Evolutionary conservation across 1,140 invertebrate genomes (phyloP), one percentile per base, ranked within the genome.

Genomic region (Drosophila dunni): DNA sequence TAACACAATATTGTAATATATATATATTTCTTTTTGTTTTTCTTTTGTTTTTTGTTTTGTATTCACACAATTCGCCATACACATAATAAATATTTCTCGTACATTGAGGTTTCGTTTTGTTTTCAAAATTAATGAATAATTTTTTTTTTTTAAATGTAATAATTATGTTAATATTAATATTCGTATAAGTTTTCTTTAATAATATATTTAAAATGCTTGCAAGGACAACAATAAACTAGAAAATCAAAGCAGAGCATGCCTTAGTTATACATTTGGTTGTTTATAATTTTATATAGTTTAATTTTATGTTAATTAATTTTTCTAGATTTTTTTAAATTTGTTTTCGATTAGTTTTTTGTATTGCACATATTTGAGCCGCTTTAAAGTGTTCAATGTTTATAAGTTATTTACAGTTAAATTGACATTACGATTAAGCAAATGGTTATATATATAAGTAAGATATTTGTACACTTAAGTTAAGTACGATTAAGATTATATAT

Each of bases 1-100:
- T 51, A 90, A 90, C 85, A 90, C 85, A 90, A 85, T 90, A 72
- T 77, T 90, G 78, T 79, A 85, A 85, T 90, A 89, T 79, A 78
- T 81, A 65, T 77, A 29, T 24, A 2, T 3, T 24, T 24, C 3
- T 24, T 24, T 24, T 24, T 24, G 1, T 24, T 24, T 29, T 29
- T 29, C 6, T 3, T 29, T 29, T 29, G 3, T 29, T 29, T 29
- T 29, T 29, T 29, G 50, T 61, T 79, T 45, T 64, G 54, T 66
- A 71, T 75, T 76, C 67, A 79, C 75, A 78, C 53, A 85, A 80
- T 88, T 82, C 38, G 58, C 51, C 58, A 73, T 73, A 77, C 67
- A 77, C 74, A 77, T 67, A 77, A 73, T 67, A 73, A 53, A 68
- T 53, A 34, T 73, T 29, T 68, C 48, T 73, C 70, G 68, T 73